Evolutionary conservation across 2,888 invertebrate genomes (phyloP), one percentile per base, ranked within the genome.

Genomic region (Lasioglossum villosulum): DNA sequence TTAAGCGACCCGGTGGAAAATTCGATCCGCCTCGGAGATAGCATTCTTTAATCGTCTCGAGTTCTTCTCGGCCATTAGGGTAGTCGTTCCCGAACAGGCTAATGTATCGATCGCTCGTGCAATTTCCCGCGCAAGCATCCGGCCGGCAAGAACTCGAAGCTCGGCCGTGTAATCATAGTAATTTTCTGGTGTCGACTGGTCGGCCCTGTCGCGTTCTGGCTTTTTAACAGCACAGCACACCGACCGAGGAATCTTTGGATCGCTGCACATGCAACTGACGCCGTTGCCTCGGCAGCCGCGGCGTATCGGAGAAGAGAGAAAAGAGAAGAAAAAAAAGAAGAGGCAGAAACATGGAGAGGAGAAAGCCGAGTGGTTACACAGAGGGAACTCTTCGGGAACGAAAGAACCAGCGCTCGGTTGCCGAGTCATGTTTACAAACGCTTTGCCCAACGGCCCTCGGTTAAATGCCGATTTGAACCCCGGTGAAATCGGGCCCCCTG

Each of bases 121-220:
- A 73, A 87, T 86, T 78, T 81, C 73, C 70, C 48, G 78, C 34
- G 59, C 70, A 74, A 79, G 71, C 75, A 74, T 27, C 74, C 76
- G 52, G 70, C n/a, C 70, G 56, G 76, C 78, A 84, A 86, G 71
- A 85, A 78, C 80, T 59, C 84, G 56, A 81, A 72, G 72, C 86
- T 83, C 79, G 73, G 68, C 73, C 73, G 56, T 52, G 78, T 90
- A 86, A 90, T 90, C 88, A 84, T 77, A 86, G 91, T 86, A 90
- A 84, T 90, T 91, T 88, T 84, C 90, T 80, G 88, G 88, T 89
- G 89, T 88, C 87, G 89, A 86, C 79, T 80, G 82, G 73, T 78
- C 75, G 68, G 56, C 70, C 59, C 74, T 82, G 83, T 89, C 82
- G 87, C 78, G 82, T 59, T 71, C 75, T 45, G 56, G 34, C 75